phyloP scores from a whole-genome alignment of 2,797 vertebrate genomes.

The Acridotheres tristis region DNA sequence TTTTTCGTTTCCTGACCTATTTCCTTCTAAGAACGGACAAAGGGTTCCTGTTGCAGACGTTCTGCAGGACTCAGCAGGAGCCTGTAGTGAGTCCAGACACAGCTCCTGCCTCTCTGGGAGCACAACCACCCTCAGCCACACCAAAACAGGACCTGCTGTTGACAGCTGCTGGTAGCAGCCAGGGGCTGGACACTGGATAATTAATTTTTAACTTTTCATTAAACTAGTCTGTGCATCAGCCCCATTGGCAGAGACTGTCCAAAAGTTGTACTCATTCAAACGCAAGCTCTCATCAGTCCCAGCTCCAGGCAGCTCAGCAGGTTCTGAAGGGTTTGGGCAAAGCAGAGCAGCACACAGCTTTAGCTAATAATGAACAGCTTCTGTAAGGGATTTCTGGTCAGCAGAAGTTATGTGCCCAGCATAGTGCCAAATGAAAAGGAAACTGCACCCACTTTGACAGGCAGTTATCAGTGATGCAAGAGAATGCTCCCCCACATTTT shows the following conservation, averaged over 20 bases:
- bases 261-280: not conserved
- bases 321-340: not conserved
- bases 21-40: not conserved
- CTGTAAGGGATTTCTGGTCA: not conserved
- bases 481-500: not conserved
- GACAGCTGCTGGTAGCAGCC: not conserved
- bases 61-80: not conserved
- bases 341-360: not conserved
- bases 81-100: not conserved
- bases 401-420: not conserved
- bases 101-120: not conserved
- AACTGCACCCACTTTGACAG: not conserved
- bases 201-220: constrained; percentile 2
- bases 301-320: not conserved
- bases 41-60: accelerated
- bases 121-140: not conserved
- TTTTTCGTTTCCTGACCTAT: not conserved
- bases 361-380: not conserved
- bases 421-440: not conserved
- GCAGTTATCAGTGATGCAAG: not conserved
- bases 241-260: not conserved
- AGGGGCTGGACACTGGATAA: not conserved
- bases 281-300: not conserved
- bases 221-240: not conserved
- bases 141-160: not conserved